Evolutionary conservation across 2,113 vertebrate species (phyloP).

Genomic region (Labrus mixtus): DNA sequence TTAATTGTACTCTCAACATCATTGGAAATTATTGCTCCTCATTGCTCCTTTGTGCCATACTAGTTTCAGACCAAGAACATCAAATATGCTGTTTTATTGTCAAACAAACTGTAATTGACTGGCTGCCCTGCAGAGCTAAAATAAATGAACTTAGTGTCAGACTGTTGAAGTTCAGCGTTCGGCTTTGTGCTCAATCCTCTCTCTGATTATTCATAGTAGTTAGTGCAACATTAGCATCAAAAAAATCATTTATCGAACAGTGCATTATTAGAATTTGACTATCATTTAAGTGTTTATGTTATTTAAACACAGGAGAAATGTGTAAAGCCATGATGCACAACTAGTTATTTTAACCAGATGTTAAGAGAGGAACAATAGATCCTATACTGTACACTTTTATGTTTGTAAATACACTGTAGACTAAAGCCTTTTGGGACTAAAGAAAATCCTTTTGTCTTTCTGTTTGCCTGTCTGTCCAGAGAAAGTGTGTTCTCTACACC

Average conservation of each 20-base stretch:
- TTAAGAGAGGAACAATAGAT: conserved; percentile 44
- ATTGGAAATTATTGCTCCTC: not conserved
- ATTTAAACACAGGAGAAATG: too few species aligned
- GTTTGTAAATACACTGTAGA: conserved; percentile 42
- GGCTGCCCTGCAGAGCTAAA: not conserved
- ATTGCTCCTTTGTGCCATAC: conserved; percentile 2
- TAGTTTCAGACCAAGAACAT: conserved; percentile 18
- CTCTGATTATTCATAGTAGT: not conserved
- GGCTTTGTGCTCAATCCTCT: not conserved
- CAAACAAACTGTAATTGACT: not conserved
- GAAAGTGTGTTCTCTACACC: conserved; percentile 41
- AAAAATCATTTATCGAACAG: too few species aligned
- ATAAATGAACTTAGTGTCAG: not conserved
- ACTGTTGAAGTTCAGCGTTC: not conserved
- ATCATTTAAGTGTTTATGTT: not conserved
- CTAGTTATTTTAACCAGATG: not conserved
- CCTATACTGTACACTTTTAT: conserved; percentile 39
- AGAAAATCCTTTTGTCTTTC: conserved; percentile 58
- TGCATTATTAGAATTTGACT: too few species aligned
- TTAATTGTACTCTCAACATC: not conserved
- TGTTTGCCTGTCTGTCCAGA: conserved; percentile 29
- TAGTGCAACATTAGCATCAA: too few species aligned
- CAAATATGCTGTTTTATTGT: conserved; percentile 4
- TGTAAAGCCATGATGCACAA: not conserved
- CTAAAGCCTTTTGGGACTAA: conserved; percentile 29